phyloP scores from a whole-genome alignment of 2,888 invertebrate species.

The Artemia sinica region DNA sequence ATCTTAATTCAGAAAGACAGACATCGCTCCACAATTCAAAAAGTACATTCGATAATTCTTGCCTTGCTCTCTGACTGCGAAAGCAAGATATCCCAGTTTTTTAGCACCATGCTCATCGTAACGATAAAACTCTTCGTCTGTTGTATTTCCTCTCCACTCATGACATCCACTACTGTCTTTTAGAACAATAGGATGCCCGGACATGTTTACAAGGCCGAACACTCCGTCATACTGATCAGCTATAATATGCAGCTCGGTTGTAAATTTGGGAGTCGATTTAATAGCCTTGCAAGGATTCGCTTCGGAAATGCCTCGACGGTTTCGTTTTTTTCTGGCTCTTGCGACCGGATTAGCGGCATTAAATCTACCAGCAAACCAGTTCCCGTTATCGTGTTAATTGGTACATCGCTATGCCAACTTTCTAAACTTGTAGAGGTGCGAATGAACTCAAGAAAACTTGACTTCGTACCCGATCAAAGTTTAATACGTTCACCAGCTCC shows the following conservation, averaged over 20 bases:
- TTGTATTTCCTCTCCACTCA: slow-evolving; percentile 3
- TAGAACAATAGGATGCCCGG: too few relatives aligned
- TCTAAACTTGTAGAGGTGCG: slow-evolving; percentile 1
- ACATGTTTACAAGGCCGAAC: slow-evolving; percentile 6
- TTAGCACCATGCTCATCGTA: slow-evolving; percentile 1
- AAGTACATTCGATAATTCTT: background rate
- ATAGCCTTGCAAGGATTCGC: too few relatives aligned
- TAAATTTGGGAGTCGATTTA: background rate
- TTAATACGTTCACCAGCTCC: background rate
- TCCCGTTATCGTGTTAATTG: slow-evolving; percentile 1
- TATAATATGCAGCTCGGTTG: slow-evolving; percentile 6
- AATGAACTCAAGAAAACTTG: slow-evolving; percentile 9
- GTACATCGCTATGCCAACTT: background rate
- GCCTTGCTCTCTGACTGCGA: slow-evolving; percentile 1
- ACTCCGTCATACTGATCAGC: slow-evolving; percentile 6
- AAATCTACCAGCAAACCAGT: background rate
- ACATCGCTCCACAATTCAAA: slow-evolving; percentile 5
- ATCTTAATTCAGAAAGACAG: too few relatives aligned
- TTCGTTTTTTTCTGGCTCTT: too few relatives aligned
- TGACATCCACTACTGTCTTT: too few relatives aligned
- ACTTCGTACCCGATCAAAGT: too few relatives aligned
- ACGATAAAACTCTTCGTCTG: slow-evolving; percentile 6
- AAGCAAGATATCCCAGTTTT: background rate
- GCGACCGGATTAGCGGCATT: too few relatives aligned
- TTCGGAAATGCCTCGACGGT: too few relatives aligned